phyloP scores from a whole-genome alignment of 2,888 invertebrate genomes.

The Priocnemis perturbator region DNA sequence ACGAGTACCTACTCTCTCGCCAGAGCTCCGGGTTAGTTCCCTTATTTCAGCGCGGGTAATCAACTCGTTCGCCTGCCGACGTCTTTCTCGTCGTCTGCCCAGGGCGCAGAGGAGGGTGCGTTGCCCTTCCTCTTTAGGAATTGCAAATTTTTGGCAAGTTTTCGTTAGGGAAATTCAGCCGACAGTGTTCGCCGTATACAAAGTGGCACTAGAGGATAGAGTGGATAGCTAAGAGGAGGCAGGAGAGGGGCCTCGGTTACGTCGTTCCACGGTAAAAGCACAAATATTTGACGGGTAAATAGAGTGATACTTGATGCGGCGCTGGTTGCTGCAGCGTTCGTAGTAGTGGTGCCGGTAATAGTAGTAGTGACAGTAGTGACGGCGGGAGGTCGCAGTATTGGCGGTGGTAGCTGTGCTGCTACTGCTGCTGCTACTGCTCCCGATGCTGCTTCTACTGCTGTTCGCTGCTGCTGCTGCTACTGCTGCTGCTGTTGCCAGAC shows the following conservation, averaged over 20 bases:
- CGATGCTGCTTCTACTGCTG: conserved; percentile 7
- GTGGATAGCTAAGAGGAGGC: conserved; percentile 58
- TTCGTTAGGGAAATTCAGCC: conserved; percentile 73
- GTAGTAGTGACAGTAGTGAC: conserved; percentile 31
- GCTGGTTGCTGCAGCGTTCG: conserved; percentile 57
- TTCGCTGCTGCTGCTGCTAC: conserved; percentile 4
- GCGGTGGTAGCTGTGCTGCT: conserved; percentile 18
- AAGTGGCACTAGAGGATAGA: conserved; percentile 70
- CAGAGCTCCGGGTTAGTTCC: conserved; percentile 8
- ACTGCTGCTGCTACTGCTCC: conserved; percentile 3
- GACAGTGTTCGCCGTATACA: conserved; percentile 71
- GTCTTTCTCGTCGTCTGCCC: conserved; percentile 23
- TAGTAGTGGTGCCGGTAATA: conserved; percentile 39
- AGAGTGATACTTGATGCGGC: conserved; percentile 74
- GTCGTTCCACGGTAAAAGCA: conserved; percentile 73
- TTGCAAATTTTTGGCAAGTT: conserved; percentile 74
- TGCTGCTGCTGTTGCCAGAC: conserved; percentile 31
- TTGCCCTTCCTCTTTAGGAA: conserved; percentile 67
- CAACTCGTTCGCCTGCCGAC: conserved; percentile 39
- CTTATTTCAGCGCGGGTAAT: conserved; percentile 26
- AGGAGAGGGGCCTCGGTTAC: conserved; percentile 63
- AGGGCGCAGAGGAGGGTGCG: conserved; percentile 37
- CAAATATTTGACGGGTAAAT: conserved; percentile 75
- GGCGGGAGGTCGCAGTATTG: conserved; percentile 26
- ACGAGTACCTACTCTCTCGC: not conserved